phyloP scores from a whole-genome alignment of 2,888 invertebrate species.

The Drosophila pseudotakahashii region DNA sequence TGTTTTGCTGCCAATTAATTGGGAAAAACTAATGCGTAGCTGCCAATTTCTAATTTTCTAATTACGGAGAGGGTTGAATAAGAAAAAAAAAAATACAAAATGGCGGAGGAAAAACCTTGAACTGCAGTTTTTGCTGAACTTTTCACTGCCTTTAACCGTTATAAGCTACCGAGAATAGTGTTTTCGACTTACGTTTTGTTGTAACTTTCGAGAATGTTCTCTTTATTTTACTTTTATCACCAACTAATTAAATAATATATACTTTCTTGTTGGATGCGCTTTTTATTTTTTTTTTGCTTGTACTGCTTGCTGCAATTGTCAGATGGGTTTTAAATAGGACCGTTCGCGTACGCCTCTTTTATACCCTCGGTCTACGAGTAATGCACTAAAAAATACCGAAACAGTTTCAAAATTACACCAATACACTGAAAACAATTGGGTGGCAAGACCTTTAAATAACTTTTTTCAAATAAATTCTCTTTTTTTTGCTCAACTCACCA shows the following conservation, averaged over 20 bases:
- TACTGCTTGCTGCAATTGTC: slow-evolving; percentile 5
- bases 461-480: too few relatives aligned
- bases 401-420: background rate
- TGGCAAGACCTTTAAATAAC: too few relatives aligned
- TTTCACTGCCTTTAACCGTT: background rate
- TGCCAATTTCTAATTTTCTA: slow-evolving; percentile 22
- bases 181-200: slow-evolving; percentile 12
- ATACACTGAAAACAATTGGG: background rate
- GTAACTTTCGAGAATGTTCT: background rate
- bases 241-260: slow-evolving; percentile 3
- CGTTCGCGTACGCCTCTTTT: background rate
- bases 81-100: slow-evolving; percentile 15
- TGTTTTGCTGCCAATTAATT: slow-evolving; percentile 8
- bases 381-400: background rate
- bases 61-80: slow-evolving; percentile 17
- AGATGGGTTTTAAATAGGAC: slow-evolving; percentile 1
- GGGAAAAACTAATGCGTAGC: slow-evolving; percentile 15
- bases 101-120: slow-evolving; percentile 25
- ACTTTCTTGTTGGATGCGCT: background rate
- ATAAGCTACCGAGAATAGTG: too few relatives aligned
- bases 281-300: background rate
- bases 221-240: slow-evolving; percentile 1
- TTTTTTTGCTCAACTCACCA: background rate
- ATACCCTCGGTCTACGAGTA: background rate
- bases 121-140: background rate